Conservation (phyloP, 2,888 invertebrate species). For the Plebejus melissa region DNA sequence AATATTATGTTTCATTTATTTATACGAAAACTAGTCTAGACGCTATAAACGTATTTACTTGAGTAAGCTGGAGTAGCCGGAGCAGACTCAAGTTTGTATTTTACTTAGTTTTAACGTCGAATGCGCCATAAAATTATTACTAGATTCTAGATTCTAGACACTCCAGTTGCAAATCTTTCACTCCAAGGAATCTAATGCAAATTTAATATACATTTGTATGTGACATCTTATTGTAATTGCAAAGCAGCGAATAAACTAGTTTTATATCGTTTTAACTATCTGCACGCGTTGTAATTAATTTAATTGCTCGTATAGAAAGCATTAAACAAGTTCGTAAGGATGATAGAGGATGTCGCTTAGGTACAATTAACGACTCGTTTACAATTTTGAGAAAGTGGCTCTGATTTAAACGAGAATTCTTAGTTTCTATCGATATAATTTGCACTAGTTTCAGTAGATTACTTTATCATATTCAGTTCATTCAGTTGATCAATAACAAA, state of each 20-base stretch:
- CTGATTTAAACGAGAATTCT: background rate
- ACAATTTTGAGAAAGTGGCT: background rate
- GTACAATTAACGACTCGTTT: background rate
- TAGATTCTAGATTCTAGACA: background rate
- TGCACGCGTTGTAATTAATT: background rate
- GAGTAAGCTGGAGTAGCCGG: background rate
- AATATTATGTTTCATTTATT: conserved; percentile 6
- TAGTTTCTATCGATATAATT: background rate
- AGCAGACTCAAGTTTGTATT: conserved; percentile 10
- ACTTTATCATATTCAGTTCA: no score
- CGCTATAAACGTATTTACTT: conserved; percentile 2
- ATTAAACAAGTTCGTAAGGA: background rate
- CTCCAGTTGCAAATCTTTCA: conserved; percentile 10
- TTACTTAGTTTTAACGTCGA: conserved; percentile 1
- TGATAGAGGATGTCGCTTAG: background rate
- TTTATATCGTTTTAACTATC: background rate
- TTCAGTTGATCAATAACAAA: no score
- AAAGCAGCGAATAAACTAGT: background rate
- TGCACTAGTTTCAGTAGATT: no score
- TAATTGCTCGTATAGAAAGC: conserved; percentile 2
- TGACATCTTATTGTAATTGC: background rate
- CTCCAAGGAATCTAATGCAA: conserved; percentile 5
- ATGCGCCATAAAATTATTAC: background rate
- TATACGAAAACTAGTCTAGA: conserved; percentile 11
- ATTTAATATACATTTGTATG: conserved; percentile 3